phyloP scores from a whole-genome alignment of 2,113 vertebrate genomes.

The Thalassarche chlororhynchos region DNA sequence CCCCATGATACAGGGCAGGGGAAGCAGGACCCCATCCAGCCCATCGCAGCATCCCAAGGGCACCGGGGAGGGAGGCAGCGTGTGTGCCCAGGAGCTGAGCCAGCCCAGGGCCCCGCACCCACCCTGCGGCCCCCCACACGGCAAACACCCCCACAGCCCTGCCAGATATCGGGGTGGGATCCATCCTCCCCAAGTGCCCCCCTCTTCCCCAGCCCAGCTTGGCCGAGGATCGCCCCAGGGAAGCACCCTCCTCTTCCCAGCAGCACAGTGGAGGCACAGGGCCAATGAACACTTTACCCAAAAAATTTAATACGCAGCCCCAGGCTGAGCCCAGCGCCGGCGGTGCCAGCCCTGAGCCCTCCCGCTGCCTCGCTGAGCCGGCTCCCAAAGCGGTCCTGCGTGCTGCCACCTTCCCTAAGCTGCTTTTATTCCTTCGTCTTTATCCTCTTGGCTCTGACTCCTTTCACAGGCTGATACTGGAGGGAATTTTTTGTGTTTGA shows the following conservation, averaged over 20 bases:
- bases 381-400: background rate
- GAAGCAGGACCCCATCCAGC: background rate
- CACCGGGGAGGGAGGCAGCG: background rate
- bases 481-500: background rate
- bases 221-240: background rate
- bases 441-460: background rate
- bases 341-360: fast-evolving
- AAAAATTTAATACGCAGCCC: background rate
- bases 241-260: background rate
- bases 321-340: background rate
- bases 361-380: fast-evolving
- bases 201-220: background rate
- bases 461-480: background rate
- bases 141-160: background rate
- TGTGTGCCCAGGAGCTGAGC: background rate
- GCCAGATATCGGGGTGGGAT: background rate
- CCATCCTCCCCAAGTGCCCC: background rate
- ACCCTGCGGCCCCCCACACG: fast-evolving
- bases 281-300: background rate
- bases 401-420: background rate
- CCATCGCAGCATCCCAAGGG: background rate
- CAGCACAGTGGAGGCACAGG: fast-evolving
- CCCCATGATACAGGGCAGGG: background rate
- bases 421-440: background rate
- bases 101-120: background rate